A percentile compares a stretch with the other conserved stretches of the same genome.
Conservation (phyloP, 2,888 invertebrate genomes). For the Drosophila rubida region DNA sequence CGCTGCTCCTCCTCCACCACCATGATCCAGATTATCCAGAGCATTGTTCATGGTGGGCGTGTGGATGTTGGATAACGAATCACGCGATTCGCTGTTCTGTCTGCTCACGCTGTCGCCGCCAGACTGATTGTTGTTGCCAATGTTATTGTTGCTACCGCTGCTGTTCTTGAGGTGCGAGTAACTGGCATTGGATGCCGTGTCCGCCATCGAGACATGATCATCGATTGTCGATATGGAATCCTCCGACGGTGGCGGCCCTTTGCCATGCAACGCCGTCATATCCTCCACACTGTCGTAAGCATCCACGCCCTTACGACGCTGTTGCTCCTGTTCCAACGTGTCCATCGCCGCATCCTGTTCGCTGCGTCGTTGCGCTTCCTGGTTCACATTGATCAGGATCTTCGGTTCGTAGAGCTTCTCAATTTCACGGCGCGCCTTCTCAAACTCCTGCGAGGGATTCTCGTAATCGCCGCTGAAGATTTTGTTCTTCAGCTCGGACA, state of each 20-base stretch:
- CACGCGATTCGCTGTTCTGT: slow-evolving; percentile 82
- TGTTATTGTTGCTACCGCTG: slow-evolving; percentile 47
- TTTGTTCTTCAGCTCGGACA: slow-evolving; percentile 92
- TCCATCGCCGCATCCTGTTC: slow-evolving; percentile 85
- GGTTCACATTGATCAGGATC: slow-evolving; percentile 89
- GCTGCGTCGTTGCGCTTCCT: slow-evolving; percentile 87
- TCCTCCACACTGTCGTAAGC: slow-evolving; percentile 24
- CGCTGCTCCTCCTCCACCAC: background rate
- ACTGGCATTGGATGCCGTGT: slow-evolving; percentile 88
- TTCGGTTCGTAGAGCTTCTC: slow-evolving; percentile 94
- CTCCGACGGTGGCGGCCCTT: slow-evolving; percentile 55
- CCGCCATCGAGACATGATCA: slow-evolving; percentile 90
- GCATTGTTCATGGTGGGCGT: slow-evolving; percentile 57
- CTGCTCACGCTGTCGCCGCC: slow-evolving; percentile 58
- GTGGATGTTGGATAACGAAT: slow-evolving; percentile 68
- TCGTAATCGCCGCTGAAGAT: slow-evolving; percentile 89
- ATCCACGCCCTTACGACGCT: slow-evolving; percentile 77
- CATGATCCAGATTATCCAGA: slow-evolving; percentile 49
- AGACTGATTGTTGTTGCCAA: slow-evolving; percentile 37
- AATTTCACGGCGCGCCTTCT: slow-evolving; percentile 89
- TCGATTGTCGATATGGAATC: slow-evolving; percentile 79
- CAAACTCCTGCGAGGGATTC: slow-evolving; percentile 89
- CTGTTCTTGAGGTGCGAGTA: slow-evolving; percentile 58
- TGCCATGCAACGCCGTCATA: background rate
- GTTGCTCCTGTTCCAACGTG: slow-evolving; percentile 19